phyloP scores from a whole-genome alignment of 2,797 vertebrate genomes.

The Myripristis jacobus region DNA sequence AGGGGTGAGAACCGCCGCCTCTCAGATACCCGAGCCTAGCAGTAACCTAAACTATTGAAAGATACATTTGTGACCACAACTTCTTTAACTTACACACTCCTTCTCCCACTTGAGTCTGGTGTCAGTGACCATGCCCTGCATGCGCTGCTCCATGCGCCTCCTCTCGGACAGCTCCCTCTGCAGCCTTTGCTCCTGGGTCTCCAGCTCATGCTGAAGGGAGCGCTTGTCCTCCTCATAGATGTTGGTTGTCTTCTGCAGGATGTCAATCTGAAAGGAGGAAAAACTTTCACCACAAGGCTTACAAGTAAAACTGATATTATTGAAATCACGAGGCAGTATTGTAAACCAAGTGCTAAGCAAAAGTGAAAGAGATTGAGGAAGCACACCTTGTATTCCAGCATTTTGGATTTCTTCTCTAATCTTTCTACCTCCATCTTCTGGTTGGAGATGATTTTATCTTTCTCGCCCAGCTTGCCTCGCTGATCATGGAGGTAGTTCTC shows the following conservation, averaged over 20 bases:
- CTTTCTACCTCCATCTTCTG: conserved; percentile 90
- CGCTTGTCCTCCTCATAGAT: conserved; percentile 97
- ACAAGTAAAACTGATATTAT: background rate
- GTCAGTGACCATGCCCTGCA: conserved; percentile 92
- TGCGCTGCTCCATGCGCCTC: conserved; percentile 88
- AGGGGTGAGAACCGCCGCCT: too few relatives aligned
- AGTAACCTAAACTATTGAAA: too few relatives aligned
- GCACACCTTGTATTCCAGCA: conserved; percentile 94
- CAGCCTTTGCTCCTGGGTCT: conserved; percentile 87
- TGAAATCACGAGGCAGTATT: background rate
- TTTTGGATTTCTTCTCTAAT: conserved; percentile 94
- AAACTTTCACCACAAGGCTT: background rate
- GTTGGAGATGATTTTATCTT: conserved; percentile 86
- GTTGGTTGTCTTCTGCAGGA: conserved; percentile 92
- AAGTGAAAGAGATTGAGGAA: background rate
- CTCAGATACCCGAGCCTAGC: too few relatives aligned
- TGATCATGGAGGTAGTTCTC: conserved; percentile 87
- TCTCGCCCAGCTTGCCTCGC: conserved; percentile 86
- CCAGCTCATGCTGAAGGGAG: conserved; percentile 89
- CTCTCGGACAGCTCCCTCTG: conserved; percentile 90
- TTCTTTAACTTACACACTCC: conserved; percentile 90
- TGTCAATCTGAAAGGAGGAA: conserved; percentile 85
- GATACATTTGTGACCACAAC: too few relatives aligned
- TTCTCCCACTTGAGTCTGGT: conserved; percentile 94
- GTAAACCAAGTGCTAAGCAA: background rate